phyloP scores from a whole-genome alignment of 2,888 invertebrate species.

The Xanthorhoe designata region DNA sequence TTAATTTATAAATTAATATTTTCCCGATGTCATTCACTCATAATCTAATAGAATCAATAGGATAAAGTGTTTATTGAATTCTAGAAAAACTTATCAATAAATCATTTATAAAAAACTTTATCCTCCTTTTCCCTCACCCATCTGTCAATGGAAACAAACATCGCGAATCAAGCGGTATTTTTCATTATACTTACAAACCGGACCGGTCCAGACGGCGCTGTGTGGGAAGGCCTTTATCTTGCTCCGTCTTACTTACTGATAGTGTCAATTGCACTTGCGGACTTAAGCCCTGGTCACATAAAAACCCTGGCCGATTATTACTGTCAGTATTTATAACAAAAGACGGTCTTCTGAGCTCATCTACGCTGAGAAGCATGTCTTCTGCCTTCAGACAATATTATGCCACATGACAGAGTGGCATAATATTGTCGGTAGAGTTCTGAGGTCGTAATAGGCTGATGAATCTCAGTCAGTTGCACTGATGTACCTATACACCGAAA shows the following conservation, averaged over 20 bases:
- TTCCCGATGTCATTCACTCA: too few species aligned
- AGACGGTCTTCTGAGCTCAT: too few species aligned
- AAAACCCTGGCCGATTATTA: neutral
- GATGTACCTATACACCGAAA: too few species aligned
- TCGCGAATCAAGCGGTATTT: slow-evolving; percentile 42
- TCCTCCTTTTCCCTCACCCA: slow-evolving; percentile 17
- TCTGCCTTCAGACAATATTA: too few species aligned
- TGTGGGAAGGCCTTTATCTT: slow-evolving; percentile 58
- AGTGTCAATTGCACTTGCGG: slow-evolving; percentile 40
- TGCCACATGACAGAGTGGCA: too few species aligned
- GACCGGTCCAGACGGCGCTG: slow-evolving; percentile 51
- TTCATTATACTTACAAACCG: slow-evolving; percentile 59
- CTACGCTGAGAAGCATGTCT: too few species aligned
- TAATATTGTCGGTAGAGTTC: too few species aligned
- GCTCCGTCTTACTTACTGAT: slow-evolving; percentile 48
- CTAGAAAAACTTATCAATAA: neutral
- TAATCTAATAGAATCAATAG: too few species aligned
- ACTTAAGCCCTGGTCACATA: slow-evolving; percentile 2
- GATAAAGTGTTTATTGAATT: neutral
- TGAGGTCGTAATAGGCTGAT: too few species aligned
- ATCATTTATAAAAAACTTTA: slow-evolving; percentile 9
- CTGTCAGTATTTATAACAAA: neutral
- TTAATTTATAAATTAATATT: too few species aligned
- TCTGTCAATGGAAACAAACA: slow-evolving; percentile 34
- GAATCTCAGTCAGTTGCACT: too few species aligned